phyloP scores from a whole-genome alignment of 2,888 invertebrate species.

The Archaeoteleia sp. region DNA sequence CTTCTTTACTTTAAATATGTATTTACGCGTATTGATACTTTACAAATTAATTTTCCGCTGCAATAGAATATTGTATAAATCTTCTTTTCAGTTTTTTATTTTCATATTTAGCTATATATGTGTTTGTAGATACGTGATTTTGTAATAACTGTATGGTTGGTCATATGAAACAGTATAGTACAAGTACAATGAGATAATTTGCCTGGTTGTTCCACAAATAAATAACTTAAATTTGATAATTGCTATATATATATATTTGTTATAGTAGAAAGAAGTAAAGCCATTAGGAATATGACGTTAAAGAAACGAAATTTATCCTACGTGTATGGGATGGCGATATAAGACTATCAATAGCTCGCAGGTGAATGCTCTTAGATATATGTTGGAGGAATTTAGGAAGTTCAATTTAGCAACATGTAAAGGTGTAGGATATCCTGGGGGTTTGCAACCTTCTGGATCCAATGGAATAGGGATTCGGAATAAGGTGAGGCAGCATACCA shows the following conservation, averaged over 20 bases:
- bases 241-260: slow-evolving; percentile 19
- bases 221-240: slow-evolving; percentile 12
- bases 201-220: no score
- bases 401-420: slow-evolving; percentile 4
- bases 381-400: slow-evolving; percentile 4
- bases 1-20: no score
- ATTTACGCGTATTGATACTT: no score
- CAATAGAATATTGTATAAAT: no score
- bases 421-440: slow-evolving; percentile 1
- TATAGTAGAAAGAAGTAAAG: slow-evolving; percentile 19
- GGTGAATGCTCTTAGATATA: neutral
- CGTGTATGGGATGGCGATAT: slow-evolving; percentile 15
- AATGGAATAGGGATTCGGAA: slow-evolving; percentile 1
- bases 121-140: no score
- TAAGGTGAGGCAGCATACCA: slow-evolving; percentile 4
- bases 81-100: no score
- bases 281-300: slow-evolving; percentile 10
- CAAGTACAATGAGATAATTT: no score
- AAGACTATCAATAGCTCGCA: slow-evolving; percentile 6
- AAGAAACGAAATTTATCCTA: slow-evolving; percentile 8
- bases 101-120: no score
- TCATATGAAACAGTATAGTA: no score
- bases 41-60: no score
- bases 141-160: no score
- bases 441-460: slow-evolving; percentile 12